Base-by-base conservation (phyloP, 2,888 invertebrate genomes). In the Morpho achilles region DNA sequence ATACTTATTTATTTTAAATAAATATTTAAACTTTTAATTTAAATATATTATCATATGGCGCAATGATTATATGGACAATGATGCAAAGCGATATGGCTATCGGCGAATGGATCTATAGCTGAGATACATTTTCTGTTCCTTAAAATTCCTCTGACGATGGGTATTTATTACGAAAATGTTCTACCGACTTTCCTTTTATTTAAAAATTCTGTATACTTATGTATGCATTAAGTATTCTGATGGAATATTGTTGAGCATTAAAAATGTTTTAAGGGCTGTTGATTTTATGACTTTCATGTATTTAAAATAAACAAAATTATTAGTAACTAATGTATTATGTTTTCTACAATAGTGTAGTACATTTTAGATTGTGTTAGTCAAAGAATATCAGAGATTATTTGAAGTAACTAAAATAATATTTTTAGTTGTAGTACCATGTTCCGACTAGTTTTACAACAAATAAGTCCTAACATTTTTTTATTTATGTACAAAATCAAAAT, bases 391-490 rank as follows among this genome's bases (percentile, higher is more conserved):
- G 32, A 32, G 32, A 32, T 32, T 2, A 32, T 32, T 32, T 32
- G 32, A 32, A 32, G 2, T 32, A 32, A 1, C 1, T 1, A 5
- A 32, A 32, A 1, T 2, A 43, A 44, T 50, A 7, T 22, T 43
- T 51, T 23, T 50, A 9, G 8, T 40, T 41, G 32, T n/a, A 8
- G 44, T 32, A 44, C 7, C 4, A 32, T 32, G 32, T 43, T 16
- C 23, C 10, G 49, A 49, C n/a, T 23, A 51, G 9, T 51, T 10
- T 22, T 42, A 3, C 9, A 41, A 44, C 8, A 32, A 52, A 52
- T 7, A 52, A 52, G 23, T 10, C 10, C 53, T 53, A 7, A 8
- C 16, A 40, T 53, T 46, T 46, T 46, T 46, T 46, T 45, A 22
- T 46, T 40, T 46, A 40, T 53, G 46, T 46, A 53, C 45, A 53